Conservation (phyloP, 2,888 invertebrate genomes). For the Limnephilus lunatus region DNA sequence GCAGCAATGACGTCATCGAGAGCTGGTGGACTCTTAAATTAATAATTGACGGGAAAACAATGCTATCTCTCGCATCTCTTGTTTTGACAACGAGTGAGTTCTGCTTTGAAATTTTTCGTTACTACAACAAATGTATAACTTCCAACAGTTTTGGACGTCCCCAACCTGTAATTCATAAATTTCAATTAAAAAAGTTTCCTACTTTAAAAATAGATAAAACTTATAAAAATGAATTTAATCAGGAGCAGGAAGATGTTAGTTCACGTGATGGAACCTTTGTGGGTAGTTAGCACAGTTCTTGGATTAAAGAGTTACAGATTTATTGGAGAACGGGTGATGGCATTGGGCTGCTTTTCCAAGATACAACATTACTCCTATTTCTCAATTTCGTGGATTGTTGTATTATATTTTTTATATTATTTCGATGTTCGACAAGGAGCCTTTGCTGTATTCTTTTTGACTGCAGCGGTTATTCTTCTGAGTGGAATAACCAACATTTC, state of each 20-base stretch:
- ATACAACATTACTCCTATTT: background rate
- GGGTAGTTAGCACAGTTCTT: background rate
- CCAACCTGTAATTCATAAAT: background rate
- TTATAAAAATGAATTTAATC: background rate
- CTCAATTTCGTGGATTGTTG: background rate
- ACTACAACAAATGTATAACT: background rate
- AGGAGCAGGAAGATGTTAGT: background rate
- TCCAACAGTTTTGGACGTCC: background rate
- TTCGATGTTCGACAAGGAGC: background rate
- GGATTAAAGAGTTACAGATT: background rate
- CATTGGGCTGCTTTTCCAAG: background rate
- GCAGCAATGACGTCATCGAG: too few relatives aligned
- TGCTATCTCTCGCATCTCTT: background rate
- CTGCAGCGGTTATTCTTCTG: background rate
- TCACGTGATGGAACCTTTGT: background rate
- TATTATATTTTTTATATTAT: background rate
- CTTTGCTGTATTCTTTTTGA: background rate
- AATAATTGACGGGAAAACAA: background rate
- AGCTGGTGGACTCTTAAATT: too few relatives aligned
- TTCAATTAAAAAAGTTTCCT: background rate
- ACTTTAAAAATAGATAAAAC: background rate
- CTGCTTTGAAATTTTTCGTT: background rate
- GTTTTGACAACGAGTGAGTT: background rate
- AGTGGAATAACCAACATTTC: background rate
- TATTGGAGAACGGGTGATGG: background rate